phyloP scores from a whole-genome alignment of 2,797 vertebrate species.

The Gambusia yucatana region DNA sequence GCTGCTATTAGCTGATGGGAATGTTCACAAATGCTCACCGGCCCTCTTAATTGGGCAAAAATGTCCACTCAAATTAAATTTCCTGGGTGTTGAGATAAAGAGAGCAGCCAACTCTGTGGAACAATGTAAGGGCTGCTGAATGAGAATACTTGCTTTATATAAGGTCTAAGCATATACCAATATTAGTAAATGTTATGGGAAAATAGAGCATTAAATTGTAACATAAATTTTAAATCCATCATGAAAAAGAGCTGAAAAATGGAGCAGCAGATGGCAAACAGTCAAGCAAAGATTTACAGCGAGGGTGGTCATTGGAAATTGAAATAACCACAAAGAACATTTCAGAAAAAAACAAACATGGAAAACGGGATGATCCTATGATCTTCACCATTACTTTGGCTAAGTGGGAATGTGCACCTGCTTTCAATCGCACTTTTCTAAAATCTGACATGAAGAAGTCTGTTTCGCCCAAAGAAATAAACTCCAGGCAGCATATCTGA shows the following conservation, averaged over 20 bases:
- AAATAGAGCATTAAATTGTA: constrained; percentile 37
- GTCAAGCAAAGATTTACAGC: constrained; percentile 31
- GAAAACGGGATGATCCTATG: constrained; percentile 40
- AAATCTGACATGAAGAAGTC: constrained; percentile 39
- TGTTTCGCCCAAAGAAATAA: constrained; percentile 27
- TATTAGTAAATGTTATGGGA: constrained; percentile 32
- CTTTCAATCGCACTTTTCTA: constrained; percentile 30
- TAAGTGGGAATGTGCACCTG: constrained; percentile 27
- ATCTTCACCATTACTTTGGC: constrained; percentile 34
- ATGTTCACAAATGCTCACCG: constrained; percentile 75
- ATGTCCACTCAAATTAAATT: constrained; percentile 81
- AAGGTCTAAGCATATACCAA: constrained; percentile 25
- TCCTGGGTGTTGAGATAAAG: constrained; percentile 70
- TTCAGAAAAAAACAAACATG: constrained; percentile 39
- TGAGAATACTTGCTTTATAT: constrained; percentile 39
- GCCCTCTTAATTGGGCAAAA: constrained; percentile 81
- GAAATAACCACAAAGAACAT: constrained; percentile 29
- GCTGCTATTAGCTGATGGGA: constrained; percentile 79
- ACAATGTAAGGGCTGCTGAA: constrained; percentile 42
- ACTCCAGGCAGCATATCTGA: constrained; percentile 30
- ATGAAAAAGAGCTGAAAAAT: constrained; percentile 30
- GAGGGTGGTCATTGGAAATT: constrained; percentile 44
- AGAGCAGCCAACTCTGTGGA: constrained; percentile 48
- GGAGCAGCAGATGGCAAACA: constrained; percentile 12
- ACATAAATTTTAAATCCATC: constrained; percentile 49